phyloP scores from a whole-genome alignment of 2,113 vertebrate species.

The Brevimyrus niger region DNA sequence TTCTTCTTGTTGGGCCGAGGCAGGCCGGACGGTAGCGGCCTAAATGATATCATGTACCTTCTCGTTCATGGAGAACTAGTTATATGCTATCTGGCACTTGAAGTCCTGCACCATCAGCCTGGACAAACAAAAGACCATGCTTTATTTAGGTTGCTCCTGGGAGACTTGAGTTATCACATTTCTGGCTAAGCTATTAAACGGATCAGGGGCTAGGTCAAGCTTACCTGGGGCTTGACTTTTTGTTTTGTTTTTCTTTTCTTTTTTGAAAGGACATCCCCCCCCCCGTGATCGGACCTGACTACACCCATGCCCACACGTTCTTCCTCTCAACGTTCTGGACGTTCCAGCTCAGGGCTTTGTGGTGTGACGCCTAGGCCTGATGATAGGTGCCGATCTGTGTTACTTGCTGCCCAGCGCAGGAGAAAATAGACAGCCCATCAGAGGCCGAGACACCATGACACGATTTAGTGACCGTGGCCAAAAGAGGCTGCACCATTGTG shows the following conservation, averaged over 20 bases:
- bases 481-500: background rate
- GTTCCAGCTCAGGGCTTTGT: conserved; percentile 95
- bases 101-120: background rate
- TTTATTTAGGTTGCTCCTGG: background rate
- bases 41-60: too few relatives aligned
- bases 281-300: too few relatives aligned
- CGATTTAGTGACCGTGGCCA: background rate
- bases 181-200: background rate
- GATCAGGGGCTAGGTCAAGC: too few relatives aligned
- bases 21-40: background rate
- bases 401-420: conserved; percentile 68
- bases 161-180: background rate
- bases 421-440: background rate
- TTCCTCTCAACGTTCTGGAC: conserved; percentile 95
- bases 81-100: background rate
- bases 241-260: too few relatives aligned
- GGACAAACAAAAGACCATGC: background rate
- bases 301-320: conserved; percentile 71
- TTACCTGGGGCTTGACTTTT: too few relatives aligned
- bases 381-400: conserved; percentile 95
- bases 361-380: conserved; percentile 86
- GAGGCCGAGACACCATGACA: conserved; percentile 37
- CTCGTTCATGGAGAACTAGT: too few relatives aligned
- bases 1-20: background rate
- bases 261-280: too few relatives aligned